A percentile compares a stretch with the other conserved stretches of the same genome.
Evolutionary conservation across 2,888 invertebrate species (phyloP).

Genomic region (Argyresthia albistria): DNA sequence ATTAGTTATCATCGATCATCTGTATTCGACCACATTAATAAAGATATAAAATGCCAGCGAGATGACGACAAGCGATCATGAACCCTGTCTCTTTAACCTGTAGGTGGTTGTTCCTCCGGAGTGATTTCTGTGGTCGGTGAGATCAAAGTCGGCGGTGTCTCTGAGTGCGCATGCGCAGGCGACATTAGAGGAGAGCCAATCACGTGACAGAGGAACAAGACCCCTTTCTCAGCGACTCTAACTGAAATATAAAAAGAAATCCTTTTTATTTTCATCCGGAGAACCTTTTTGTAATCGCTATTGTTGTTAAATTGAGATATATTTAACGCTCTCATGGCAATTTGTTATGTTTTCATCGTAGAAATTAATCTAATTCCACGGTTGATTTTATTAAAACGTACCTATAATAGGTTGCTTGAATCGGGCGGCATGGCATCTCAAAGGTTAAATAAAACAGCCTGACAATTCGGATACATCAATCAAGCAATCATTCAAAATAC

Average conservation of each 20-base stretch:
- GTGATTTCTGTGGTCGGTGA: constrained; percentile 7
- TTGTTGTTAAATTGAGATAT: neutral
- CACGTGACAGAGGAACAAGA: constrained; percentile 9
- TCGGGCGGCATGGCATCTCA: too few relatives aligned
- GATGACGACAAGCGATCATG: constrained; percentile 11
- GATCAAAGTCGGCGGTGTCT: constrained; percentile 14
- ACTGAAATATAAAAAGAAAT: constrained; percentile 24
- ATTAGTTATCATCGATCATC: constrained; percentile 68
- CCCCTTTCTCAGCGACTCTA: constrained; percentile 1
- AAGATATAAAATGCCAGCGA: constrained; percentile 60
- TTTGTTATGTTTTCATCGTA: neutral
- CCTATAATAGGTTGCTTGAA: too few relatives aligned
- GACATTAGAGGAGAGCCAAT: constrained; percentile 9
- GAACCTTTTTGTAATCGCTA: neutral
- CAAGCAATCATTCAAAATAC: too few relatives aligned
- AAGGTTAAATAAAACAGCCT: too few relatives aligned
- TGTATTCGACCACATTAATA: constrained; percentile 58
- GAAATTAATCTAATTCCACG: too few relatives aligned
- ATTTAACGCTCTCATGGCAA: neutral
- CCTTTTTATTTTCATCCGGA: neutral
- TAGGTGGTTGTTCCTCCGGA: constrained; percentile 11
- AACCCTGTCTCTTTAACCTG: constrained; percentile 8
- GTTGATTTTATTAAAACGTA: too few relatives aligned
- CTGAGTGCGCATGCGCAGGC: constrained; percentile 5
- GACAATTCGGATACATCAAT: too few relatives aligned